These are phyloP conservation scores for Ganaspis brasiliensis DNA, from an alignment of 2,888 invertebrate species.

Conservation along the genomic window DNA sequence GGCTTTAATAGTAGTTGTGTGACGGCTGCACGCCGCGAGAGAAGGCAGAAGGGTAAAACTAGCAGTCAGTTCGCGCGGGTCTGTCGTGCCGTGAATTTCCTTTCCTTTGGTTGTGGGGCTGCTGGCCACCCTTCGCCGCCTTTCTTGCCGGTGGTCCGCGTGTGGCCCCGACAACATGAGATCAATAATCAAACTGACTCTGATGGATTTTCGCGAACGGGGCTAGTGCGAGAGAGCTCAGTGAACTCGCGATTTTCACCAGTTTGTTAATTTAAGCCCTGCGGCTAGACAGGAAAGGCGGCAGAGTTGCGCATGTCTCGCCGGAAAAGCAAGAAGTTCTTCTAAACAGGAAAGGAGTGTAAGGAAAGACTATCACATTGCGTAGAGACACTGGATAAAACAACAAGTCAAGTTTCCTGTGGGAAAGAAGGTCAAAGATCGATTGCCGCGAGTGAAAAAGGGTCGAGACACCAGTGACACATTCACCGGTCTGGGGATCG, in stretches of 20 bases:
- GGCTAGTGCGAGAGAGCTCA: conserved; percentile 74
- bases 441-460: conserved; percentile 69
- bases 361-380: conserved; percentile 13
- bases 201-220: conserved; percentile 63
- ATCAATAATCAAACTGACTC: conserved; percentile 67
- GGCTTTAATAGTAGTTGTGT: conserved; percentile 34
- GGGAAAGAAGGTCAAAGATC: conserved; percentile 73
- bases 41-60: conserved; percentile 41
- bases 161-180: conserved; percentile 64
- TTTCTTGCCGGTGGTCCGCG: conserved; percentile 46
- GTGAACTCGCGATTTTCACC: background rate
- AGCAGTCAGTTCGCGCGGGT: conserved; percentile 72
- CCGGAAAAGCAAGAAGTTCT: conserved; percentile 33
- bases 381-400: conserved; percentile 14
- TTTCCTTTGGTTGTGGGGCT: conserved; percentile 56
- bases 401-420: conserved; percentile 56
- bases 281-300: background rate
- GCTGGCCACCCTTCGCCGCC: conserved; percentile 27
- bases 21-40: conserved; percentile 19
- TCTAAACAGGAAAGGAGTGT: background rate
- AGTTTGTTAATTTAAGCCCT: background rate
- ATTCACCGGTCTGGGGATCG: conserved; percentile 24
- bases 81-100: conserved; percentile 70
- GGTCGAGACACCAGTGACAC: conserved; percentile 39
- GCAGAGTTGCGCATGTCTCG: conserved; percentile 9